Percentiles rank a stretch among this genome's conserved stretches.
These are phyloP conservation scores for Diaprepes abbreviatus DNA, from an alignment of 2,888 invertebrate species.

Conservation along the genomic window DNA sequence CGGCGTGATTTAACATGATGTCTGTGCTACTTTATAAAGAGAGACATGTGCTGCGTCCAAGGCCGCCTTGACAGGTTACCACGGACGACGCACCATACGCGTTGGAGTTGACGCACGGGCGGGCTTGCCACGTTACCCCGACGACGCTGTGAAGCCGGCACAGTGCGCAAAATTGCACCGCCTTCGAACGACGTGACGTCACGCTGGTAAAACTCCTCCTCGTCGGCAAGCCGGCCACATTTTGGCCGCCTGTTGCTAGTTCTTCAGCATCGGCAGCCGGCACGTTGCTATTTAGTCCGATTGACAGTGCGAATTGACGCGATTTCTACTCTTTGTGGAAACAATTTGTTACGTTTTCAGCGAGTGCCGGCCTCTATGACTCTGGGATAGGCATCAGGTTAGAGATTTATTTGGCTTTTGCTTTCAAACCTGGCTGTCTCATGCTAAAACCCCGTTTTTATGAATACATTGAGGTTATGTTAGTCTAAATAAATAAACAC, in stretches of 20 bases:
- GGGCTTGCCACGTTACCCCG: conserved; percentile 62
- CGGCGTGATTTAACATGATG: conserved; percentile 33
- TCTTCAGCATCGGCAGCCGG: conserved; percentile 64
- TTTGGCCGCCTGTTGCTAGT: conserved; percentile 69
- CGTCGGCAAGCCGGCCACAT: conserved; percentile 59
- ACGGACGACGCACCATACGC: conserved; percentile 64
- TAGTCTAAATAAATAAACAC: conserved; percentile 15
- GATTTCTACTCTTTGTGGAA: conserved; percentile 8
- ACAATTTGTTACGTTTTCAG: conserved; percentile 2
- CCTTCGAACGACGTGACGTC: conserved; percentile 65
- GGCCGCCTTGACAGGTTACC: conserved; percentile 61
- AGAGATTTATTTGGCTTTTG: conserved; percentile 26
- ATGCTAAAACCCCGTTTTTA: not conserved
- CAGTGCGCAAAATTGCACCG: conserved; percentile 65
- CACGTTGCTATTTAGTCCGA: conserved; percentile 41
- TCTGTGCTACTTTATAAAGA: conserved; percentile 37
- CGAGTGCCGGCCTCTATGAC: conserved; percentile 32
- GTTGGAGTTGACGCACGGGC: conserved; percentile 63
- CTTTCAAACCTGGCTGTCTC: conserved; percentile 16
- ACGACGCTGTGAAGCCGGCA: conserved; percentile 62
- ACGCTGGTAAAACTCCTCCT: conserved; percentile 63
- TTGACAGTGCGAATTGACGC: conserved; percentile 21
- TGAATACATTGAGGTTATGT: conserved; percentile 24
- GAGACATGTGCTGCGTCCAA: conserved; percentile 54
- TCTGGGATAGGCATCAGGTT: conserved; percentile 45